Evolutionary conservation across 2,888 invertebrate genomes (phyloP).

Genomic region (Boloria selene): DNA sequence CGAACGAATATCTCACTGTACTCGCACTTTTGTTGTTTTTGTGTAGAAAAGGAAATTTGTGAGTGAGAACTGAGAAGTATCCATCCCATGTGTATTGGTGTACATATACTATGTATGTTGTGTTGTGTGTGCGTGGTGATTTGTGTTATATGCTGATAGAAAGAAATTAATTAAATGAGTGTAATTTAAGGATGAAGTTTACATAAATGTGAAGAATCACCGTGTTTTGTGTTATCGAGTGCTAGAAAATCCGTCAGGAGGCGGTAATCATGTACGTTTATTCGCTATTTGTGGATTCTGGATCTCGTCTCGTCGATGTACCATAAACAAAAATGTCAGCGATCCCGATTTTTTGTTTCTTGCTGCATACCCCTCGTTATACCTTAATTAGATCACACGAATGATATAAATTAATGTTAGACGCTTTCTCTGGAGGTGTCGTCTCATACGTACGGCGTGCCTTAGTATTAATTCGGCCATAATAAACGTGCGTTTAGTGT

Average conservation of each 20-base stretch:
- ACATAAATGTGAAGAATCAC: conserved; percentile 77
- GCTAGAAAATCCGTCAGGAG: conserved; percentile 79
- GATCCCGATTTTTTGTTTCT: conserved; percentile 83
- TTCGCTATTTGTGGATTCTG: conserved; percentile 81
- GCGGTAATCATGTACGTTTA: conserved; percentile 81
- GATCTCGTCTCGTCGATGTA: conserved; percentile 77
- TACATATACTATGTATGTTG: conserved; percentile 69
- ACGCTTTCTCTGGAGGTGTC: conserved; percentile 67
- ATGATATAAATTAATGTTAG: conserved; percentile 76
- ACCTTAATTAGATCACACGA: conserved; percentile 80
- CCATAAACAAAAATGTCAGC: conserved; percentile 84
- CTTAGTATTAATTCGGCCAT: conserved; percentile 74
- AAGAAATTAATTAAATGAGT: conserved; percentile 79
- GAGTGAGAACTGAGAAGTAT: conserved; percentile 52
- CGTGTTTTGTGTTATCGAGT: conserved; percentile 79
- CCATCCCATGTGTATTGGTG: conserved; percentile 63
- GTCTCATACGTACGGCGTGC: conserved; percentile 57
- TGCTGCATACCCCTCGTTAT: conserved; percentile 77
- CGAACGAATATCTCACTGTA: conserved; percentile 49
- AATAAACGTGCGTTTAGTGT: conserved; percentile 79
- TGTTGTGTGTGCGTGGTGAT: conserved; percentile 83
- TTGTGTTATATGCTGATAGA: conserved; percentile 82
- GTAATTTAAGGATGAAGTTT: conserved; percentile 76
- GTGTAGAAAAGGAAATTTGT: conserved; percentile 53
- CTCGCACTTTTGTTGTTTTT: conserved; percentile 53